These are phyloP conservation scores for Leptobrachium ailaonicum DNA, from an alignment of 2,113 vertebrate genomes.

Conservation along the genomic window DNA sequence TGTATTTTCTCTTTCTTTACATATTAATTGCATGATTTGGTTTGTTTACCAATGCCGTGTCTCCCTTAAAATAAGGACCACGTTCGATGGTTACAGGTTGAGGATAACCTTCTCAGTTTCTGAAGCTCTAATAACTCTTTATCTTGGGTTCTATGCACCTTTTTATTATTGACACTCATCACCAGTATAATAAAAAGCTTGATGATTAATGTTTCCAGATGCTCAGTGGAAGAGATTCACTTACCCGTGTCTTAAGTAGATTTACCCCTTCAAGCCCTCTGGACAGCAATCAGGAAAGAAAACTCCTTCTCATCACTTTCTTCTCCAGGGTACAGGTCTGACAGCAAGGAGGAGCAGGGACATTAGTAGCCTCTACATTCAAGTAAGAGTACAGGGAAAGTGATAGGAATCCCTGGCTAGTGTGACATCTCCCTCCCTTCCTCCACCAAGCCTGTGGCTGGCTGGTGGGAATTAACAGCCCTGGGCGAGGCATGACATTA, in stretches of 20 bases:
- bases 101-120: no score
- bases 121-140: no score
- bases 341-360: slow-evolving; percentile 18
- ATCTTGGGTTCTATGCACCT: no score
- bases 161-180: neutral
- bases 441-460: slow-evolving; percentile 9
- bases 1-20: no score
- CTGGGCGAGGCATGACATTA: slow-evolving; percentile 26
- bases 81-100: no score
- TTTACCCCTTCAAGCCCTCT: neutral
- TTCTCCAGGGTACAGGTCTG: slow-evolving; percentile 31
- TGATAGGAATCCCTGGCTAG: slow-evolving; percentile 15
- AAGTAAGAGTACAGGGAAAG: slow-evolving; percentile 23
- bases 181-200: neutral
- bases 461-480: slow-evolving; percentile 31
- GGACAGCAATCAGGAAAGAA: slow-evolving; percentile 20
- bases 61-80: no score
- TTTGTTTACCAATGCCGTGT: no score
- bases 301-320: slow-evolving; percentile 19
- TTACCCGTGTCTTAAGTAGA: slow-evolving; percentile 19
- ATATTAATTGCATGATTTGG: no score
- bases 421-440: slow-evolving; percentile 22
- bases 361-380: neutral
- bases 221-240: neutral
- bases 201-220: neutral